These are phyloP conservation scores for Mnemiopsis leidyi DNA, from an alignment of 37 sponge, comb jelly and placozoan species.

Conservation along the genomic window DNA sequence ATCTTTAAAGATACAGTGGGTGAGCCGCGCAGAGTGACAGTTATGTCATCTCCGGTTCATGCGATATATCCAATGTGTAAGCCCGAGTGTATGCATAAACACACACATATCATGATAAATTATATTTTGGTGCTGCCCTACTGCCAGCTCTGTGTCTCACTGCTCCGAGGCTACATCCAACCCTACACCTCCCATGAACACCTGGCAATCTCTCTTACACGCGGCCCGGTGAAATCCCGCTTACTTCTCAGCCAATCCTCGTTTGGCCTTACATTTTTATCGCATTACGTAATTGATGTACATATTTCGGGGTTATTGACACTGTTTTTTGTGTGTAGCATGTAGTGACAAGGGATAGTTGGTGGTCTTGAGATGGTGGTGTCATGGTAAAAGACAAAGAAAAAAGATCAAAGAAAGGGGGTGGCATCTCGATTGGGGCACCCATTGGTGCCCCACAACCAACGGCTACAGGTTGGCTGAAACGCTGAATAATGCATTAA, in stretches of 20 bases:
- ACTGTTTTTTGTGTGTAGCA: neutral
- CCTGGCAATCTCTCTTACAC: too few species aligned
- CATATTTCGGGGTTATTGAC: neutral
- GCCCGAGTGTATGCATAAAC: neutral
- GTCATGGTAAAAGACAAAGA: constrained; percentile 53
- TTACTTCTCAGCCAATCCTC: too few species aligned
- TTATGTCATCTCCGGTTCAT: neutral
- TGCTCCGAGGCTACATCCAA: too few species aligned
- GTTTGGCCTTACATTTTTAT: too few species aligned
- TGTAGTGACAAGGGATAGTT: constrained; percentile 42
- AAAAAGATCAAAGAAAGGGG: constrained; percentile 32
- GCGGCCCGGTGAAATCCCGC: too few species aligned
- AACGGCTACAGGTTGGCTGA: neutral
- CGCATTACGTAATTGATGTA: neutral
- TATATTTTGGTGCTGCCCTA: neutral
- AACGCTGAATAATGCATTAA: too few species aligned
- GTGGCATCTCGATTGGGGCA: constrained; percentile 42
- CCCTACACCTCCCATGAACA: too few species aligned
- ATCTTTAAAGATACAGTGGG: neutral
- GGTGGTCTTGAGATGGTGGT: neutral
- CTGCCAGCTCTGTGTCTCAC: neutral
- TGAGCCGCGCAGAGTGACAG: neutral
- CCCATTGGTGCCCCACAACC: constrained; percentile 53
- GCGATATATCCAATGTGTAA: neutral
- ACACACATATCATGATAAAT: neutral